Evolutionary conservation across 2,113 vertebrate species (phyloP).

Genomic region (Alosa alosa): DNA sequence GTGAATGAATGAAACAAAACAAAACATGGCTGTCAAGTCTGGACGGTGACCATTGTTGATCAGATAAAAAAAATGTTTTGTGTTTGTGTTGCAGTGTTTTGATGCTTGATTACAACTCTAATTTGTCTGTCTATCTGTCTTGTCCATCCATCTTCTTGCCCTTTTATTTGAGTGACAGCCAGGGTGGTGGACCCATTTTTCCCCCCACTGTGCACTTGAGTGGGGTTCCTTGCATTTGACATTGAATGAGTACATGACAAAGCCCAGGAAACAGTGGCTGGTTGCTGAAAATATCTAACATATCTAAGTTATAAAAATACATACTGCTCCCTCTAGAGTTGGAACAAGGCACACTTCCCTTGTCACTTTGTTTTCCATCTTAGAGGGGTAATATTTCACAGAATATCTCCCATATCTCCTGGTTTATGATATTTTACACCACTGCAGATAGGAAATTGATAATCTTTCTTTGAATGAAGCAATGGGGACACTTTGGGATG

Average conservation of each 20-base stretch:
- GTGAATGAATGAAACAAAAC: constrained; percentile 71
- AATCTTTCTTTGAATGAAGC: constrained; percentile 1
- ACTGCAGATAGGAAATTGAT: constrained; percentile 54
- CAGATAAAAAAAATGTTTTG: constrained; percentile 92
- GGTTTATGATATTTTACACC: constrained; percentile 55
- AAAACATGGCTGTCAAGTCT: constrained; percentile 86
- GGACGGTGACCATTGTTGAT: constrained; percentile 86
- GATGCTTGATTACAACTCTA: constrained; percentile 88
- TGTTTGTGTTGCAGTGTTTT: constrained; percentile 64
- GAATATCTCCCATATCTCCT: constrained; percentile 26
- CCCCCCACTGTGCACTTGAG: too few relatives aligned
- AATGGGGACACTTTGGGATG: not conserved
- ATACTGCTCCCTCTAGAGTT: not conserved
- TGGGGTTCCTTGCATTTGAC: not conserved
- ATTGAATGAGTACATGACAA: not conserved
- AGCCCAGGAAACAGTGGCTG: not conserved
- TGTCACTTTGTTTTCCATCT: not conserved
- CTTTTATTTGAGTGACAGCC: constrained; percentile 66
- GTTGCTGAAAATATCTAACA: not conserved
- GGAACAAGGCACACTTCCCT: not conserved
- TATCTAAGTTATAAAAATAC: not conserved
- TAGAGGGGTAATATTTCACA: constrained; percentile 58
- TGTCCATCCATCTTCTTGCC: constrained; percentile 66
- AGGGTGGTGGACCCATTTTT: constrained; percentile 57
- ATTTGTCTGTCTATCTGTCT: constrained; percentile 74